These are phyloP conservation scores for Drosophila melanosoma DNA, from an alignment of 2,888 invertebrate genomes.

Conservation along the genomic window DNA sequence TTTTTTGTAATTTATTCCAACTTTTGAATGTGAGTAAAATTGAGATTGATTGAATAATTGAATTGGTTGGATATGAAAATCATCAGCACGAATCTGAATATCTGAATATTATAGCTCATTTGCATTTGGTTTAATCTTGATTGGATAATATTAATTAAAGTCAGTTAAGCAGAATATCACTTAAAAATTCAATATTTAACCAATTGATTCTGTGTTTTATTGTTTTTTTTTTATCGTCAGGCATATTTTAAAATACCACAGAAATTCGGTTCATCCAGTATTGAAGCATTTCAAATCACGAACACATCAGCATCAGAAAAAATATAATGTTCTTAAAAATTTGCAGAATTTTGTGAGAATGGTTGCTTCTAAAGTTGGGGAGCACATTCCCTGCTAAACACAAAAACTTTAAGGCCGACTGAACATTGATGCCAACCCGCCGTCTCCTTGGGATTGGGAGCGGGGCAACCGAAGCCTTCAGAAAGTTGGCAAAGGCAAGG, in stretches of 20 bases:
- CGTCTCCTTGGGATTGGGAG: background rate
- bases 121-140: slow-evolving; percentile 4
- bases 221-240: slow-evolving; percentile 16
- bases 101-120: background rate
- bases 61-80: background rate
- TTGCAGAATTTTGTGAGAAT: slow-evolving; percentile 32
- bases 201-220: background rate
- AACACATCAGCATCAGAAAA: slow-evolving; percentile 20
- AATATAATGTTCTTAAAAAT: slow-evolving; percentile 13
- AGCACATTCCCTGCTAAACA: slow-evolving; percentile 37
- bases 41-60: background rate
- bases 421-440: background rate
- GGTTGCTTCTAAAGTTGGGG: slow-evolving; percentile 27
- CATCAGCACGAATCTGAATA: background rate
- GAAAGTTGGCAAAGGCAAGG: slow-evolving; percentile 39
- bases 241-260: slow-evolving; percentile 2
- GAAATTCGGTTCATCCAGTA: slow-evolving; percentile 14
- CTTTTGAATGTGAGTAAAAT: background rate
- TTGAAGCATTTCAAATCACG: slow-evolving; percentile 28
- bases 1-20: background rate
- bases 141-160: background rate
- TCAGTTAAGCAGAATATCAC: background rate
- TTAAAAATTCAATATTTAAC: slow-evolving; percentile 6
- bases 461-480: slow-evolving; percentile 5
- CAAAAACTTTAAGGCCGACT: slow-evolving; percentile 42